Evolutionary conservation across 2,797 vertebrate genomes (phyloP).

Genomic region (Malurus leucopterus): DNA sequence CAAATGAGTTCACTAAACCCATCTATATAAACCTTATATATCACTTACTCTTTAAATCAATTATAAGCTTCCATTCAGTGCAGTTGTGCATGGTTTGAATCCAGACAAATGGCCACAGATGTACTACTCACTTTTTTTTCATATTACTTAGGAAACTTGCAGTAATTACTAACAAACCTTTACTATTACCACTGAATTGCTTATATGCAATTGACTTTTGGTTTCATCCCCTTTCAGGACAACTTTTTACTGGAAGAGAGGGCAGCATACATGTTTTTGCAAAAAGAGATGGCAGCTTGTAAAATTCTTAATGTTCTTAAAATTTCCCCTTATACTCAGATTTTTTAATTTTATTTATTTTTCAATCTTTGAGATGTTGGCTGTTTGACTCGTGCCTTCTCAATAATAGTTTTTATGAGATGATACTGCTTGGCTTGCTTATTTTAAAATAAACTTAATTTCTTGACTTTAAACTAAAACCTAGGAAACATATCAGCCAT

Average conservation of each 20-base stretch:
- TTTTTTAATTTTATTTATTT: background rate
- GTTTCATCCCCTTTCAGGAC: background rate
- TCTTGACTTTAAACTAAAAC: background rate
- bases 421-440: background rate
- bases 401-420: background rate
- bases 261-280: background rate
- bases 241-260: background rate
- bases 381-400: background rate
- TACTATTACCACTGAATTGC: background rate
- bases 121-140: background rate
- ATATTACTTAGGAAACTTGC: background rate
- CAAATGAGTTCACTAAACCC: background rate
- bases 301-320: background rate
- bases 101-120: background rate
- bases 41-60: background rate
- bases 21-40: background rate
- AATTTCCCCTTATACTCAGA: background rate
- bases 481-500: background rate
- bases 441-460: background rate
- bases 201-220: background rate
- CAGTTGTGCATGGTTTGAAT: background rate
- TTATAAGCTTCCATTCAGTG: background rate
- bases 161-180: background rate
- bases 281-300: background rate
- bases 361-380: background rate